phyloP scores from a whole-genome alignment of 2,797 vertebrate species.

The Intellagama lesueurii region DNA sequence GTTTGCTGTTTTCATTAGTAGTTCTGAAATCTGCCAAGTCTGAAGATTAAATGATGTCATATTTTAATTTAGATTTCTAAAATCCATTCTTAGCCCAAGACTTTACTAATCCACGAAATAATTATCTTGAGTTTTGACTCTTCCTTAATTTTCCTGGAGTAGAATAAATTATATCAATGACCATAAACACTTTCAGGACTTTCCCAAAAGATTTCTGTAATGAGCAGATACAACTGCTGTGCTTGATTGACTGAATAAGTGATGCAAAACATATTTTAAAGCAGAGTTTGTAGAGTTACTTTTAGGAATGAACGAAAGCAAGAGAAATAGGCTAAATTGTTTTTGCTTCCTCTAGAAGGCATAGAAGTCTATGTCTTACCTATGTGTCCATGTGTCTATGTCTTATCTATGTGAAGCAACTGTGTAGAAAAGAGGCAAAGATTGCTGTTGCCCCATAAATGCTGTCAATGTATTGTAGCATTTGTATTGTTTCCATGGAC shows the following conservation, averaged over 20 bases:
- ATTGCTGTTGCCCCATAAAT: not conserved
- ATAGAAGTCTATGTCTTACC: not conserved
- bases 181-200: not conserved
- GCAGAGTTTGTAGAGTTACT: not conserved
- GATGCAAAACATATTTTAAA: not conserved
- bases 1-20: conserved; percentile 28
- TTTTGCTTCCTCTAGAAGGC: not conserved
- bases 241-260: not conserved
- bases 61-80: conserved; percentile 19
- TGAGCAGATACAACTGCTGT: not conserved
- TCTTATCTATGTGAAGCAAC: not conserved
- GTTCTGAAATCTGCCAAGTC: conserved; percentile 32
- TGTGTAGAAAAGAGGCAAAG: not conserved
- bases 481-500: too few species aligned
- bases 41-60: conserved; percentile 28
- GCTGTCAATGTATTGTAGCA: too few species aligned
- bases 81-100: conserved; percentile 38
- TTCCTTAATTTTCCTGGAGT: not conserved
- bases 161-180: conserved; percentile 13
- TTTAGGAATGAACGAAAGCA: not conserved
- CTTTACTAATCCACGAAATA: conserved; percentile 24
- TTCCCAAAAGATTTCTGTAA: not conserved
- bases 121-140: conserved; percentile 9
- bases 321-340: not conserved
- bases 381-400: not conserved